Evolutionary conservation across 2,888 invertebrate genomes (phyloP), one percentile per base, ranked within the genome.

Genomic region (Merodon equestris): DNA sequence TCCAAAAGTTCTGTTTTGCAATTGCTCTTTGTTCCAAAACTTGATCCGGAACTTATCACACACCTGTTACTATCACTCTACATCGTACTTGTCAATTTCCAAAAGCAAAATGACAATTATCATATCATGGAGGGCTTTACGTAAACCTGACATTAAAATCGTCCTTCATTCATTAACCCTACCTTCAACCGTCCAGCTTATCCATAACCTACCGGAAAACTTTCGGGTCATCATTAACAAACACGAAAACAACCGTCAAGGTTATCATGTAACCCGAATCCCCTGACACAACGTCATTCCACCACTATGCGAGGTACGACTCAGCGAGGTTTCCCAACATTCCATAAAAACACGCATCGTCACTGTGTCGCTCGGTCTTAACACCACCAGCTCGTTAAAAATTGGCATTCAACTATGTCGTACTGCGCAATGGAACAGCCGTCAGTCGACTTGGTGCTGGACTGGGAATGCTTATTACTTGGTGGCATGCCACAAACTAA

Each of bases 351-450:
- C 15, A 74, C 56, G 42, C 51, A 56, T 15, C 34, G 48, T 54
- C 48, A 66, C 47, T 19, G 47, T 56, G 14, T 27, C 48, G 36
- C 54, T 14, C 10, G 17, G 17, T n/a, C 7, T 10, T 18, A 13
- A 13, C 45, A 12, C 54, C 56, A 38, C 57, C 40, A 10, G 12
- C 40, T 5, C n/a, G 13, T 40, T 9, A 14, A 47, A 57, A 51
- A 57, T 50, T 64, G 71, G 56, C 64, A 71, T 67, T 18, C 72
- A 63, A 51, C 67, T 72, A 54, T 50, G 72, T 66, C 58, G 14
- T 61, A 53, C 61, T 77, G 73, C 58, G 48, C 61, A 72, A 42
- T 63, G 44, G 57, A 73, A 45, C 47, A 48, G 14, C 34, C 36
- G 58, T 60, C 48, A 50, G 34, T 27, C 3, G 27, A 2, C 27